Conservation (phyloP, 2,113 vertebrate genomes). For the Herpetotheres cachinnans region DNA sequence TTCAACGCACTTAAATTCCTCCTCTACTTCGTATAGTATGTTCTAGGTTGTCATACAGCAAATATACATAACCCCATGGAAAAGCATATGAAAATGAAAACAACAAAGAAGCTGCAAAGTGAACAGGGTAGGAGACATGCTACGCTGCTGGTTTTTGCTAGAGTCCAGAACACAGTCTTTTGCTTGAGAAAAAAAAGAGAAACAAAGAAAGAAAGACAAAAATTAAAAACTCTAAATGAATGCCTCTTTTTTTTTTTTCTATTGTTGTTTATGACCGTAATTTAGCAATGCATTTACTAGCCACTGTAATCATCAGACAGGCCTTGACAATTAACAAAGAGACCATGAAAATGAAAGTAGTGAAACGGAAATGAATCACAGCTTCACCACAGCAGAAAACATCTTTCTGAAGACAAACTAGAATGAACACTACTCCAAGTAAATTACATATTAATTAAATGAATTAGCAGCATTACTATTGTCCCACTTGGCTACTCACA, state of each 20-base stretch:
- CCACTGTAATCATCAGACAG: constrained; percentile 62
- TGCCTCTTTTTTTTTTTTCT: background rate
- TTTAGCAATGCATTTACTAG: constrained; percentile 60
- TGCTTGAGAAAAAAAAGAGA: background rate
- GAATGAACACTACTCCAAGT: constrained; percentile 44
- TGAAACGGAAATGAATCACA: constrained; percentile 66
- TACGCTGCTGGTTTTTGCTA: background rate
- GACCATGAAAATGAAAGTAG: constrained; percentile 59
- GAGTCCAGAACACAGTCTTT: background rate
- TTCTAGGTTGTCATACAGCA: background rate
- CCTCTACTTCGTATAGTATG: background rate
- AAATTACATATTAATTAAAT: constrained; percentile 69
- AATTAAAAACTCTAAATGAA: background rate
- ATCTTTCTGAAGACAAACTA: constrained; percentile 54
- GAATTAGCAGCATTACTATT: constrained; percentile 61
- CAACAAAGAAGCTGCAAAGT: background rate
- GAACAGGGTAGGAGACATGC: background rate
- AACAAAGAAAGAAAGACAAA: too few relatives aligned
- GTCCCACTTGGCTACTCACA: constrained; percentile 51
- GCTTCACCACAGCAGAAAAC: constrained; percentile 60
- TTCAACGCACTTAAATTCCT: background rate
- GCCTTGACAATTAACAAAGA: constrained; percentile 64
- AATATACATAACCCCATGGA: background rate
- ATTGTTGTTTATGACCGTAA: constrained; percentile 54
- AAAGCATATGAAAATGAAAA: background rate